Percentiles rank a stretch among this genome's conserved stretches.
These are phyloP conservation scores for Oceanodroma tethys DNA, from an alignment of 2,113 vertebrate species.

Conservation along the genomic window DNA sequence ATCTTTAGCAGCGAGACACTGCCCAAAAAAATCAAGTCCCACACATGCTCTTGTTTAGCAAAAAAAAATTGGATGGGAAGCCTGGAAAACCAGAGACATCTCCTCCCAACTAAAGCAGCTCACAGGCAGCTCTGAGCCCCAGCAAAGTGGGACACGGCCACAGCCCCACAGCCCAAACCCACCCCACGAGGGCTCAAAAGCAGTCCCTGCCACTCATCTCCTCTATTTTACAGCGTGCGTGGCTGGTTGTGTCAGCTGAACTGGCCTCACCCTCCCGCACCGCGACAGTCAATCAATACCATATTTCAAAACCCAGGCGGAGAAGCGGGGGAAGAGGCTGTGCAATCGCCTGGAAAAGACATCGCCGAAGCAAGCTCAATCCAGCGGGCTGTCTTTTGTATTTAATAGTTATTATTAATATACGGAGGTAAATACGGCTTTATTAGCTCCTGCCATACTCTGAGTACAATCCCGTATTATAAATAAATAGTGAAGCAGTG, in stretches of 20 bases:
- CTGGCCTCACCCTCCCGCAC: neutral
- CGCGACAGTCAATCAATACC: neutral
- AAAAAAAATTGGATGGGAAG: neutral
- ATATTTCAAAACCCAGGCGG: neutral
- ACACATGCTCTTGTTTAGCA: constrained; percentile 38
- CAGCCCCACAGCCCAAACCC: neutral
- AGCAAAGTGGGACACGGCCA: fast-evolving
- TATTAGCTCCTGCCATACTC: constrained; percentile 2
- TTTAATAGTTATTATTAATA: constrained; percentile 22
- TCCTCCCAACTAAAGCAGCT: neutral
- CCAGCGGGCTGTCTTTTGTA: neutral
- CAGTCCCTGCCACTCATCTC: neutral
- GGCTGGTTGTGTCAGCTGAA: neutral
- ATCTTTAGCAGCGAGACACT: neutral
- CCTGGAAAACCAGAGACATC: neutral
- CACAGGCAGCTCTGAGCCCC: neutral
- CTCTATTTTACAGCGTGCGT: fast-evolving
- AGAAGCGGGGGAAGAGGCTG: neutral
- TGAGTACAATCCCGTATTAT: neutral
- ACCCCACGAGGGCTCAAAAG: neutral
- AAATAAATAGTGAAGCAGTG: constrained; percentile 15
- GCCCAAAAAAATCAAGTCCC: neutral
- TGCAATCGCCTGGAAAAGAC: neutral
- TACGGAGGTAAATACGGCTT: neutral
- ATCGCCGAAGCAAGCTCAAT: neutral